These are phyloP conservation scores for Teinopalpus imperialis DNA, from an alignment of 2,888 invertebrate genomes.

Conservation along the genomic window DNA sequence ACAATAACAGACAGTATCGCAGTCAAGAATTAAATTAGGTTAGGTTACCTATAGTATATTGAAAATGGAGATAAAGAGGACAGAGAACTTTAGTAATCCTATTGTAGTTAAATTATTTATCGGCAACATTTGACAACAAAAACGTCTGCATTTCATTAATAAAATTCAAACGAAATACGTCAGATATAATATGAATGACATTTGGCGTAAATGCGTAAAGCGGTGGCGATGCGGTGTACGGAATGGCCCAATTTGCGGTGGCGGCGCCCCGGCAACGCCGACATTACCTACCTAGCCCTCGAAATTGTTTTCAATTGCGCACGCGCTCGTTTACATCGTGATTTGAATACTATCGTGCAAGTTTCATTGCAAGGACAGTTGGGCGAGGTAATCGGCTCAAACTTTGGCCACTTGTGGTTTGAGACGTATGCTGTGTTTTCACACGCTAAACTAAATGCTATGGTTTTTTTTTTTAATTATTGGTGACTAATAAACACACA, in stretches of 20 bases:
- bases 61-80: no score
- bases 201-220: conserved; percentile 26
- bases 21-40: no score
- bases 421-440: not conserved
- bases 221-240: conserved; percentile 27
- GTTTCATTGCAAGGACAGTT: not conserved
- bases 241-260: conserved; percentile 24
- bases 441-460: not conserved
- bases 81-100: no score
- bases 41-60: no score
- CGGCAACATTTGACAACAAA: no score
- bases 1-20: no score
- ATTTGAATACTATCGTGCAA: not conserved
- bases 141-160: no score
- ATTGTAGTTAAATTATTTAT: no score
- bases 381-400: not conserved
- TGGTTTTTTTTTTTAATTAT: no score
- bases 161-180: no score
- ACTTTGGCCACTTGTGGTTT: conserved; percentile 3
- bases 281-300: conserved; percentile 24
- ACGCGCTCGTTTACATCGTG: conserved; percentile 34
- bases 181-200: no score
- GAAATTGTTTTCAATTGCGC: conserved; percentile 68
- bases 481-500: no score
- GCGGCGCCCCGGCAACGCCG: conserved; percentile 18